Percentiles rank a stretch among this genome's conserved stretches.
Evolutionary conservation across 2,113 vertebrate genomes (phyloP).

Genomic region (Pseudorhombus dupliciocellatus): DNA sequence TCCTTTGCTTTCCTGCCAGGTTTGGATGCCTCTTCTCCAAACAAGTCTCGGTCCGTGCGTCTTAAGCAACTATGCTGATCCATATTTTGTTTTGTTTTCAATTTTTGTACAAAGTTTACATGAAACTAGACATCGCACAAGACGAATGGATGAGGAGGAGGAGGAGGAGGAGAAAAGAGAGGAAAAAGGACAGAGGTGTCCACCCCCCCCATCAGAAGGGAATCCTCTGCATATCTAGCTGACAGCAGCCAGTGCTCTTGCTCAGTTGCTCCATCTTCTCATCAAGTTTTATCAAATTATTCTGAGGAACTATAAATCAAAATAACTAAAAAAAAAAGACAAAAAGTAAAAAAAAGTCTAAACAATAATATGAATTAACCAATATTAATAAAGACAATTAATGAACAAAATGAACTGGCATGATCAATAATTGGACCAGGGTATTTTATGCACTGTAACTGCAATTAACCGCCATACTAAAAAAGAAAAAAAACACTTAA

Average conservation of each 20-base stretch:
- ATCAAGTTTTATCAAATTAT: not conserved
- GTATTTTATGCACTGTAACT: constrained; percentile 44
- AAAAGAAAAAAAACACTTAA: constrained; percentile 15
- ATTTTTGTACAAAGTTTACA: constrained; percentile 45
- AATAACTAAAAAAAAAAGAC: not conserved
- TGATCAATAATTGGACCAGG: constrained; percentile 33
- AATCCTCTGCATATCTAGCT: constrained; percentile 3
- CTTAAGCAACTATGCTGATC: constrained; percentile 16
- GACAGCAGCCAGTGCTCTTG: constrained; percentile 8
- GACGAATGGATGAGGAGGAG: not conserved
- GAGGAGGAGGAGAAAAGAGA: not conserved
- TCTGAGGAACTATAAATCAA: constrained; percentile 1
- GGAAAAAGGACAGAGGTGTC: not conserved
- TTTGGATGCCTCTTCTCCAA: constrained; percentile 28
- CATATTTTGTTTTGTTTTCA: not conserved
- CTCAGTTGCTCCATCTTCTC: constrained; percentile 21
- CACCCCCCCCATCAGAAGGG: not conserved
- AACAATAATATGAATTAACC: constrained; percentile 23
- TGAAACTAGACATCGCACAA: constrained; percentile 19
- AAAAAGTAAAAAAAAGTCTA: not conserved
- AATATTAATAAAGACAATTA: constrained; percentile 12
- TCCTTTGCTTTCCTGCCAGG: constrained; percentile 28
- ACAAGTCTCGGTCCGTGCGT: constrained; percentile 18
- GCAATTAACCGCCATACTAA: constrained; percentile 33
- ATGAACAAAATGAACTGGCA: not conserved